Conservation (phyloP, 2,113 vertebrate genomes). For the Otocyon megalotis region DNA sequence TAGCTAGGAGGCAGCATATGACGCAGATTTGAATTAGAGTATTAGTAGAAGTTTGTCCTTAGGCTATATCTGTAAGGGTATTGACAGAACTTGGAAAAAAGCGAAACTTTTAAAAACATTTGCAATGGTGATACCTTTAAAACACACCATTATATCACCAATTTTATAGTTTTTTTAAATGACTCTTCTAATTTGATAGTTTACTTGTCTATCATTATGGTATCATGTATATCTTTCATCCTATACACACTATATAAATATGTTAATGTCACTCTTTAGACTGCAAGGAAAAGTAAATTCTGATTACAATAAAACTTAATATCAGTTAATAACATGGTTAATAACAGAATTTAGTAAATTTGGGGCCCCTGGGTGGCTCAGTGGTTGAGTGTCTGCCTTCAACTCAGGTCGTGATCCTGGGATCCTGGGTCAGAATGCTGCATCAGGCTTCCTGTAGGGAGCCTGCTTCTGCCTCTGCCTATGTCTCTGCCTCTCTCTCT, state of each 20-base stretch:
- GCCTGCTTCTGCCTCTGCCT: too few species aligned
- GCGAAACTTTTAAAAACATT: neutral
- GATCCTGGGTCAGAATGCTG: too few species aligned
- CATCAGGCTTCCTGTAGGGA: too few species aligned
- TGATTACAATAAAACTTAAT: constrained; percentile 9
- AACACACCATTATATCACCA: neutral
- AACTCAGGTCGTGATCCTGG: too few species aligned
- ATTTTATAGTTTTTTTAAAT: neutral
- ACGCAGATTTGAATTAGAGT: neutral
- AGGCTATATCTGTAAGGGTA: neutral
- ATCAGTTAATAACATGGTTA: neutral
- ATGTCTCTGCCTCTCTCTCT: too few species aligned
- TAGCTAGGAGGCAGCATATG: neutral
- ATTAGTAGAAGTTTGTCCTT: neutral
- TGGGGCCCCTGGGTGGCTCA: neutral
- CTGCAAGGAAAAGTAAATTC: neutral
- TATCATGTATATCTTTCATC: neutral
- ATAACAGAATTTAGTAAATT: constrained; percentile 19
- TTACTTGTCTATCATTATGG: neutral
- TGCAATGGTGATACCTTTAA: neutral
- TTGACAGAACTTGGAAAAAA: neutral
- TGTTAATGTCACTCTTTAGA: neutral
- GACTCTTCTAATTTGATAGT: neutral
- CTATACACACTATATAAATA: neutral
- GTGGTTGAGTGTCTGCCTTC: too few species aligned